Evolutionary conservation across 2,797 vertebrate species (phyloP).

Genomic region (Cyclura pinguis): DNA sequence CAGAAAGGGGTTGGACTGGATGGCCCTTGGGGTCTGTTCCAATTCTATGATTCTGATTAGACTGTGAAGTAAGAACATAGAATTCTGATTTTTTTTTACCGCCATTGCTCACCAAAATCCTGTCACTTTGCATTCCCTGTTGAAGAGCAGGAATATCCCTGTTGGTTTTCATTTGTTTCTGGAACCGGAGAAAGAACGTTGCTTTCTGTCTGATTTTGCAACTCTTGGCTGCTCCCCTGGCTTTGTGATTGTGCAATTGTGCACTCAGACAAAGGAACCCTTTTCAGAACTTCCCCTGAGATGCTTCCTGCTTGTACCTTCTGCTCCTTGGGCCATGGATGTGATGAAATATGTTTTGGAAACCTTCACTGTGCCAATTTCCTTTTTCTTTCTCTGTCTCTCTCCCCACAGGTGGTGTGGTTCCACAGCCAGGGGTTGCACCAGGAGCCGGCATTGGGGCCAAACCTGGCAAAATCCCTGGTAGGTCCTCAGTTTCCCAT

Average conservation of each 20-base stretch:
- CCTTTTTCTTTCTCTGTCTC: neutral
- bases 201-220: neutral
- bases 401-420: conserved; percentile 82
- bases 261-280: neutral
- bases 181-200: neutral
- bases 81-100: no score
- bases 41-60: no score
- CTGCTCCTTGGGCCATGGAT: neutral
- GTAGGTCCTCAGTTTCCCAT: conserved; percentile 73
- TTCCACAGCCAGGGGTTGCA: conserved; percentile 86
- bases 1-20: no score
- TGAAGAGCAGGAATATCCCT: no score
- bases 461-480: conserved; percentile 91
- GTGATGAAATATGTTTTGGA: no score
- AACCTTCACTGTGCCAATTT: no score
- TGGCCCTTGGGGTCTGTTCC: no score
- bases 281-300: neutral
- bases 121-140: no score
- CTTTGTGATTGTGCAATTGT: neutral
- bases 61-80: no score
- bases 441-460: conserved; percentile 84
- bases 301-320: neutral
- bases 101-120: no score
- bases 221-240: neutral
- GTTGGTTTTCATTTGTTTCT: no score